A percentile compares a stretch with the other conserved stretches of the same genome.
Conservation (phyloP, 2,113 vertebrate species). For the Genyomyrus donnyi region DNA sequence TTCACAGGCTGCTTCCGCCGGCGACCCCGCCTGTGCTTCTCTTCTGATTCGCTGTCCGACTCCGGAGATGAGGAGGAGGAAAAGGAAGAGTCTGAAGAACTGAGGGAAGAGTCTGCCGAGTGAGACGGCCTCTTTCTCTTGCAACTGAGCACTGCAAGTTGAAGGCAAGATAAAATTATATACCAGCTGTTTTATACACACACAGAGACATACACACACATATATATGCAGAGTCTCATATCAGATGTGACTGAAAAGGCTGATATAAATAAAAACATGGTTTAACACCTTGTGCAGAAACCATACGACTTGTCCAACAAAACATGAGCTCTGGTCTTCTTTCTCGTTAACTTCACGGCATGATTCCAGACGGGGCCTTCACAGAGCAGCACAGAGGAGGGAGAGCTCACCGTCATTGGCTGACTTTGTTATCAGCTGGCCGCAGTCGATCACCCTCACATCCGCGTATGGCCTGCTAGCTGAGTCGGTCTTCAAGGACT, state of each 20-base stretch:
- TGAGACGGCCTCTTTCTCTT: slow-evolving; percentile 69
- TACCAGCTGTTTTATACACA: neutral
- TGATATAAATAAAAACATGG: neutral
- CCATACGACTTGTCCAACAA: neutral
- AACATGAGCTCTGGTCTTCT: neutral
- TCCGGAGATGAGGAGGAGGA: slow-evolving; percentile 66
- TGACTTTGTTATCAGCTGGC: slow-evolving; percentile 80
- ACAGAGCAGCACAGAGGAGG: neutral
- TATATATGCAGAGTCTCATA: neutral
- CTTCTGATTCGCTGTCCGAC: slow-evolving; percentile 67
- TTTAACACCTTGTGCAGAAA: neutral
- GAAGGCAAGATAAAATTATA: slow-evolving; percentile 21
- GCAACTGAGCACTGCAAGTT: slow-evolving; percentile 69
- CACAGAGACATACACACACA: neutral
- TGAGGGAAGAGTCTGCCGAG: slow-evolving; percentile 67
- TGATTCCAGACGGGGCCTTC: neutral
- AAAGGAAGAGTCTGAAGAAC: slow-evolving; percentile 57
- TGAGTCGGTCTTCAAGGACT: slow-evolving; percentile 90
- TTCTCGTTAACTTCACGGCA: neutral
- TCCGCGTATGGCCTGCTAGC: slow-evolving; percentile 94
- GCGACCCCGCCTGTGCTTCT: slow-evolving; percentile 52
- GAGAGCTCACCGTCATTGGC: slow-evolving; percentile 73
- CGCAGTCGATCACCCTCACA: slow-evolving; percentile 88
- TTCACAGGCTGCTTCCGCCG: slow-evolving; percentile 70
- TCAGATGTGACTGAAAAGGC: neutral